These are phyloP conservation scores for Ormia ochracea DNA, from an alignment of 2,888 invertebrate species.

Conservation along the genomic window DNA sequence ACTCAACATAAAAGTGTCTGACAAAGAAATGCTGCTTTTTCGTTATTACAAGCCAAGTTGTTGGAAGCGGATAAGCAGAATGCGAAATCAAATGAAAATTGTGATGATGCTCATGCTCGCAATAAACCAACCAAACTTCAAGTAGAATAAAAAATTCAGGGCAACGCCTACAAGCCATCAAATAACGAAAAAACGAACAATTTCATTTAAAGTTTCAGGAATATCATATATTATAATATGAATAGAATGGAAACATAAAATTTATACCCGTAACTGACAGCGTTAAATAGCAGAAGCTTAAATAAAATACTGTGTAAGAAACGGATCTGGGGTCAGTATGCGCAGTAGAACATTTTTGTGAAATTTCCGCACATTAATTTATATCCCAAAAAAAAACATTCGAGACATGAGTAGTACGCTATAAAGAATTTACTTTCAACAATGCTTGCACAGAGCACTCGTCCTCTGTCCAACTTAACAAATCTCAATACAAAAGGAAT, in stretches of 20 bases:
- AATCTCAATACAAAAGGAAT: too few relatives aligned
- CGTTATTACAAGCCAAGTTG: background rate
- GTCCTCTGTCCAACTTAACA: too few relatives aligned
- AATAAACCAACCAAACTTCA: slow-evolving; percentile 57
- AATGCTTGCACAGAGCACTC: too few relatives aligned
- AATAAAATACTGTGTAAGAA: too few relatives aligned
- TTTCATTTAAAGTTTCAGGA: slow-evolving; percentile 13
- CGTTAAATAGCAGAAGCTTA: slow-evolving; percentile 17
- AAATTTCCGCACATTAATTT: too few relatives aligned
- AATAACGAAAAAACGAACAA: background rate
- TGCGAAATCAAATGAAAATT: slow-evolving; percentile 38
- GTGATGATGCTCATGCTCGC: slow-evolving; percentile 40
- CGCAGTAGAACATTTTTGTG: too few relatives aligned
- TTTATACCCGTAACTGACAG: slow-evolving; percentile 46
- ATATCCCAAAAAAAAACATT: too few relatives aligned
- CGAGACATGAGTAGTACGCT: too few relatives aligned
- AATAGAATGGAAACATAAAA: slow-evolving; percentile 40
- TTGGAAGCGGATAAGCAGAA: slow-evolving; percentile 18
- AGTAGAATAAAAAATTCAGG: slow-evolving; percentile 35
- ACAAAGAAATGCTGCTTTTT: slow-evolving; percentile 19
- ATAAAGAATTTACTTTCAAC: too few relatives aligned
- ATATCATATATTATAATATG: background rate
- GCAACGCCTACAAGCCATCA: slow-evolving; percentile 54
- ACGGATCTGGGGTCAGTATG: too few relatives aligned
- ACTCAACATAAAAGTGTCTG: background rate